Percentiles rank a stretch among this genome's conserved stretches.
Conservation (phyloP, 2,888 invertebrate genomes). For the Stenodema calcarata region DNA sequence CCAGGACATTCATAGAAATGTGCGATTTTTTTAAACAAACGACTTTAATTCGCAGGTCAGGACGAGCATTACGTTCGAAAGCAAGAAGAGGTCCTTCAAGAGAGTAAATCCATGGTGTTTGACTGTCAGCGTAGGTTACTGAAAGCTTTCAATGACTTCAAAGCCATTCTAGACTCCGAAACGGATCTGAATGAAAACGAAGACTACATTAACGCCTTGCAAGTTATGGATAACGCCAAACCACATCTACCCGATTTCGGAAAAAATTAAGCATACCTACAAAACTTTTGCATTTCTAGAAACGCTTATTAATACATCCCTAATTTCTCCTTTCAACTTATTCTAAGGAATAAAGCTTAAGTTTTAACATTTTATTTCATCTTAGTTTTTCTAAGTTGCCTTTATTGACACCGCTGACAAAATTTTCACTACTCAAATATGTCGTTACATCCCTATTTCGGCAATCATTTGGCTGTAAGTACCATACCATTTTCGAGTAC, state of each 20-base stretch:
- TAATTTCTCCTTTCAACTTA: not conserved
- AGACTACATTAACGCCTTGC: constrained; percentile 73
- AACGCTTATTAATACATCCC: not conserved
- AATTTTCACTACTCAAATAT: not conserved
- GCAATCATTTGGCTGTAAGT: not conserved
- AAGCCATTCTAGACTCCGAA: constrained; percentile 75
- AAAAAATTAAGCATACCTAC: not conserved
- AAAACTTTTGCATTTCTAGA: not conserved
- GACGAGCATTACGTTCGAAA: constrained; percentile 82
- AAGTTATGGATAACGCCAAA: constrained; percentile 68
- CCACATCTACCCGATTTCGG: constrained; percentile 48
- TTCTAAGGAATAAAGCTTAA: not conserved
- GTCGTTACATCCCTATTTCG: not conserved
- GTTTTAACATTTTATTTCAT: not conserved
- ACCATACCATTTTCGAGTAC: constrained; percentile 18
- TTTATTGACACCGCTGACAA: not conserved
- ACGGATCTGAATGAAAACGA: constrained; percentile 77
- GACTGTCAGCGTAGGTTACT: constrained; percentile 81
- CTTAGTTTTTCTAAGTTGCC: not conserved
- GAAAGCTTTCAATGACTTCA: constrained; percentile 79
- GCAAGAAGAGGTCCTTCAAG: constrained; percentile 88
- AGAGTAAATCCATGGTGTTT: constrained; percentile 90
- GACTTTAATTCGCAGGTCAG: constrained; percentile 64
- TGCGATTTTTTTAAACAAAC: too few species aligned
- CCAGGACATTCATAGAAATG: too few species aligned